These are phyloP conservation scores for Conus ventricosus DNA, from an alignment of 1,140 invertebrate genomes.

Conservation along the genomic window DNA sequence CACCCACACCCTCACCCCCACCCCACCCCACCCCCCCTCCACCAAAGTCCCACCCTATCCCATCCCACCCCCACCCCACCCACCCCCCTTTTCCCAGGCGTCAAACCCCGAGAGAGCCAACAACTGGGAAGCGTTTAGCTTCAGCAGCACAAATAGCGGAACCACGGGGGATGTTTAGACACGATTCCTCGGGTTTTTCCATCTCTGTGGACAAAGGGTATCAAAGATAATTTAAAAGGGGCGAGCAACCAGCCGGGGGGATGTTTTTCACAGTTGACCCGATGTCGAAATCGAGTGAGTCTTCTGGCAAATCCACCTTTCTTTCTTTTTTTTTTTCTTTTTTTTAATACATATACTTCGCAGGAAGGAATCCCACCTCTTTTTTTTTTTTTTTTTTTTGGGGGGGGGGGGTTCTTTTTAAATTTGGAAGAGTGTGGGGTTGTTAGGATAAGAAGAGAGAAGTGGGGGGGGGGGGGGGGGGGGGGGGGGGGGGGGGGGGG, in stretches of 20 bases:
- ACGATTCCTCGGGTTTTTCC: neutral
- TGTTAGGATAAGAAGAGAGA: no score
- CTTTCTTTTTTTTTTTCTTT: no score
- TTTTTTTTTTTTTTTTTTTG: neutral
- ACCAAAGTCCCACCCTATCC: no score
- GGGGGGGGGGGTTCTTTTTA: no score
- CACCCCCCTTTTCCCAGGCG: no score
- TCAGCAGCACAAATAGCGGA: neutral
- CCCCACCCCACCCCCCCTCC: no score
- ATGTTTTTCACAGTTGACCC: neutral
- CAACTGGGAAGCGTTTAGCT: no score
- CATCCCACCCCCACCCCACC: no score
- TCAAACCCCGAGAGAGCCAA: no score
- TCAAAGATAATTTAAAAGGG: neutral
- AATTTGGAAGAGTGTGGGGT: neutral
- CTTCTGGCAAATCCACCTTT: neutral
- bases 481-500: no score
- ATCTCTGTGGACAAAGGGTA: constrained; percentile 2
- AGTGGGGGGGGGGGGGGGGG: no score
- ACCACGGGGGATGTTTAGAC: neutral
- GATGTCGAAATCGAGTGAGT: neutral
- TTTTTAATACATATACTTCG: neutral
- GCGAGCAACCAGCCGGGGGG: neutral
- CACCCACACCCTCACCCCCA: no score
- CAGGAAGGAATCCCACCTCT: neutral